phyloP scores from a whole-genome alignment of 2,797 vertebrate genomes.

The Brachyalestes nurse region DNA sequence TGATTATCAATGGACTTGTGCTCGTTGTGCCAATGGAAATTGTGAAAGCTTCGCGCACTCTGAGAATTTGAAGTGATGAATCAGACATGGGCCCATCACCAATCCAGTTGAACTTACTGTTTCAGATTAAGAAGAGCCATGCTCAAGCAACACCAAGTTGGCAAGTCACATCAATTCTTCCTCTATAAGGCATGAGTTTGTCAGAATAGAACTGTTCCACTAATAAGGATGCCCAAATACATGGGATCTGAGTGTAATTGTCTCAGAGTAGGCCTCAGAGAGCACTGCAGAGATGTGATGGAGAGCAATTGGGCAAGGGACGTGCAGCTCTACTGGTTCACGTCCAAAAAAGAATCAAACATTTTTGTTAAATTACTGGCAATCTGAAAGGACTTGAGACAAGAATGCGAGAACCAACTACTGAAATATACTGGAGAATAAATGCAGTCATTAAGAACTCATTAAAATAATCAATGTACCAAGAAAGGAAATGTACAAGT shows the following conservation, averaged over 20 bases:
- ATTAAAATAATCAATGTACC: too few species aligned
- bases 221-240: constrained; percentile 12
- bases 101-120: constrained; percentile 32
- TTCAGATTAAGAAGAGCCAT: constrained; percentile 33
- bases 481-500: background rate
- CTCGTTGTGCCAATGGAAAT: constrained; percentile 7
- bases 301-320: constrained; percentile 68
- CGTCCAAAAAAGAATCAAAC: constrained; percentile 48
- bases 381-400: constrained; percentile 10
- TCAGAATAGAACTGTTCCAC: constrained; percentile 25
- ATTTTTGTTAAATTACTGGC: constrained; percentile 46
- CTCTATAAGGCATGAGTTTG: constrained; percentile 19
- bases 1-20: background rate
- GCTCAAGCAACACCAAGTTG: constrained; percentile 24
- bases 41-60: constrained; percentile 8
- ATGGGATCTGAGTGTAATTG: constrained; percentile 28
- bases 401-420: constrained; percentile 37
- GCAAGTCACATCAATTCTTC: constrained; percentile 34
- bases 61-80: constrained; percentile 22
- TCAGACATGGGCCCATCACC: constrained; percentile 21
- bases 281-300: constrained; percentile 58
- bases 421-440: background rate
- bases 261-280: background rate
- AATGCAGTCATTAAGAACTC: background rate
- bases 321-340: constrained; percentile 50